Evolutionary conservation across 2,113 vertebrate species (phyloP), one percentile per base, ranked within the genome.

Genomic region (Cervus canadensis): DNA sequence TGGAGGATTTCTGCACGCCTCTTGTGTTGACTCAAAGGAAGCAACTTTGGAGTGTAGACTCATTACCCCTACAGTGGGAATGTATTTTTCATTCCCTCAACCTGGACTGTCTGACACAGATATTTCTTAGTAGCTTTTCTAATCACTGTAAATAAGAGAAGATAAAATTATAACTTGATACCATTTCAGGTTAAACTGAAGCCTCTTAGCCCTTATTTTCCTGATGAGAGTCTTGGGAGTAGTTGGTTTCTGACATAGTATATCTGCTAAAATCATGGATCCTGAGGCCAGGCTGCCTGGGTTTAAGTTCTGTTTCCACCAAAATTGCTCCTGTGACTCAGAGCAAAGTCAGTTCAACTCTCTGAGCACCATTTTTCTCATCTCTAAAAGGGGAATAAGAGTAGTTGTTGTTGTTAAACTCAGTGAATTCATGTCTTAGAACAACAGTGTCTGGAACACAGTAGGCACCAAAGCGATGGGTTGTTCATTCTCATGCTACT

Each of bases 101-200:
- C 43, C 33, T 50, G 26, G 86, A 11, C 5, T 57, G 33, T 87
- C 81, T 57, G 26, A 93, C 59, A 54, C n/a, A 60, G 8, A 60
- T 81, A 19, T 60, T 60, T 60, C 0, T 0, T 0, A 0, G 67
- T 56, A 30, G 0, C 13, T 59, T n/a, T 92, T 19, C 54, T 87
- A 43, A 67, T 93, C 60, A 1, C 57, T 28, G n/a, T 76, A 74
- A 89, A 82, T 0, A 3, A 91, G 50, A 0, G 79, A 36, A 6
- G 3, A 71, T 85, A 82, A 81, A 87, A 50, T 8, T 89, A 87
- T 92, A 97, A 87, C 50, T 15, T 64, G 48, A 79, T 83, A 19
- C 62, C 13, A 28, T 43, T 64, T 59, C 40, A 87, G 28, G 45
- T 79, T 6, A 52, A 82, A 97, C 14, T 33, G 60, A 10, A 48